Conservation (phyloP, 2,113 vertebrate species). For the Suricata suricatta region DNA sequence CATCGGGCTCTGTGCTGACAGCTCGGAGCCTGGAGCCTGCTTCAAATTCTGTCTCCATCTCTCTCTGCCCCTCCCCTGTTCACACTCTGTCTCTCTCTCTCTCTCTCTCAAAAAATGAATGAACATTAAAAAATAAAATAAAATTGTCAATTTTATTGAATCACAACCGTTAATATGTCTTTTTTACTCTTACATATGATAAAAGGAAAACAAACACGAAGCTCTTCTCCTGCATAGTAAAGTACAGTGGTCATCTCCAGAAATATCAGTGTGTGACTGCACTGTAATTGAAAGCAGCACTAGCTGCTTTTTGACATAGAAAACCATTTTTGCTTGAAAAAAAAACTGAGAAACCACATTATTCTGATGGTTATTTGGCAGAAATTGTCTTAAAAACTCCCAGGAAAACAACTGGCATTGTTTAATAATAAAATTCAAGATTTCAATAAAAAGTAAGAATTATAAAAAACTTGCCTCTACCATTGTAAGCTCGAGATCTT, state of each 20-base stretch:
- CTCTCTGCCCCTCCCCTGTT: no score
- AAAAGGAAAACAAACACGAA: not conserved
- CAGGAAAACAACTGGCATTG: not conserved
- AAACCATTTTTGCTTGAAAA: conserved; percentile 31
- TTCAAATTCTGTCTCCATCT: no score
- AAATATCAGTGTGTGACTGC: not conserved
- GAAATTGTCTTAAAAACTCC: not conserved
- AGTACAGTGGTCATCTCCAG: not conserved
- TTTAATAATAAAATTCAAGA: not conserved
- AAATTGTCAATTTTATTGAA: not conserved
- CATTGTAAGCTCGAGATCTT: not conserved
- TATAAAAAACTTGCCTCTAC: not conserved
- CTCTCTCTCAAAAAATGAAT: no score
- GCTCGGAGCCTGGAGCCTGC: no score
- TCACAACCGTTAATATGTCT: not conserved
- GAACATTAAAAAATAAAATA: no score
- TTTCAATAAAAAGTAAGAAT: not conserved
- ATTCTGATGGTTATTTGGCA: not conserved
- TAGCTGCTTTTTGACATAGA: not conserved
- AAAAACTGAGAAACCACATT: not conserved
- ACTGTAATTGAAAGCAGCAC: not conserved
- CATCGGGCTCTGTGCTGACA: no score
- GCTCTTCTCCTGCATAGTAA: not conserved
- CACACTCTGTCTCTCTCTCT: no score
- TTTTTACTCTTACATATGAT: not conserved